Base-by-base conservation (phyloP, 2,113 vertebrate genomes). In the Terrapene triunguis region DNA sequence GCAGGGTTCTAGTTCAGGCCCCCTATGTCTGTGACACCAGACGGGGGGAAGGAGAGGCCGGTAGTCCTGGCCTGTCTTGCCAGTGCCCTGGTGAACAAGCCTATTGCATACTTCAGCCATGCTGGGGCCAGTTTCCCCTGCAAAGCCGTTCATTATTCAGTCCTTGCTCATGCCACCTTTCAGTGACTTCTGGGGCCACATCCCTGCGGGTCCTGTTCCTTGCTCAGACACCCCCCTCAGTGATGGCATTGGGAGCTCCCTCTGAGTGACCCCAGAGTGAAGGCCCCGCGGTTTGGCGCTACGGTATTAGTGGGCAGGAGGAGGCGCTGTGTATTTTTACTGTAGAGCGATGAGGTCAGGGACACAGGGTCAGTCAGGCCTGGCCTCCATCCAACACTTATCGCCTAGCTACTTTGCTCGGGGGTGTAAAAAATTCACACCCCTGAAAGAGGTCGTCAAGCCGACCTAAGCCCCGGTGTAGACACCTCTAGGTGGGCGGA, bases 181-280 rank as follows among this genome's bases (percentile, higher is more conserved):
- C 32, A 65, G 32, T 65, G 62, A 65, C 32, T 35, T 7, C 6
- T 32, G 29, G 27, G 29, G 57, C 57, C 27, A 32, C 5, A 6
- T 62, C 29, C 29, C 57, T 38, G 42, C 19, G 44, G 8, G 4
- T 0, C 16, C 2, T 6, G 57, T 83, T 76, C 80, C 2, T 0
- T 27, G 44, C 54, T 80, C 80, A 80, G 7, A 48, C 32, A 4
- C 3, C 59, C 35, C 16, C 16, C 65, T n/a, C 14, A 21, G 35
- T n/a, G 35, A 9, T n/a, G 62, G 32, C 13, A 25, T 62, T 88
- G 0, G 0, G 0, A 2, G 1, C 4, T 93, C 54, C 2, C 24
- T 32, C 42, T 35, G 44, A n/a, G 19, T 4, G 2, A 44, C 47
- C 19, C 22, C 80, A 17, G 62, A 25, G 80, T 59, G 55, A 65